phyloP scores from a whole-genome alignment of 2,113 vertebrate genomes.

The Eurystomus gularis region DNA sequence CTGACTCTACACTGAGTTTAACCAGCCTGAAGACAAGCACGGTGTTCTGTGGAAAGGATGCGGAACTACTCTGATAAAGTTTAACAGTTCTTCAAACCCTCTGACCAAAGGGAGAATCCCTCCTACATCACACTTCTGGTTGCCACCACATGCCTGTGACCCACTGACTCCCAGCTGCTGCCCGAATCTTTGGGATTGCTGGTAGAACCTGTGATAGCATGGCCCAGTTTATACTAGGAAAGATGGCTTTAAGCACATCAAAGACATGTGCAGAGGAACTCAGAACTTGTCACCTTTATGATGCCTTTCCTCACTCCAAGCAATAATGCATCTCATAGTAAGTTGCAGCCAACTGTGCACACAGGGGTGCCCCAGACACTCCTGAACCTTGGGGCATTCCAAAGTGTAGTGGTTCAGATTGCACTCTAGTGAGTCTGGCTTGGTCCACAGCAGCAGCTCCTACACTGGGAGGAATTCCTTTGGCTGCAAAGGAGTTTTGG shows the following conservation, averaged over 20 bases:
- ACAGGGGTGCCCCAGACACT: not conserved
- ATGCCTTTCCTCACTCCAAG: not conserved
- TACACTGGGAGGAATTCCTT: not conserved
- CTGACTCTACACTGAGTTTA: not conserved
- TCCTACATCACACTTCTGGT: not conserved
- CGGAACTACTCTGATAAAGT: not conserved
- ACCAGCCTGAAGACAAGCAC: not conserved
- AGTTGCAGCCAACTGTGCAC: not conserved
- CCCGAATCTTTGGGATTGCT: not conserved
- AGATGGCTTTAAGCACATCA: not conserved
- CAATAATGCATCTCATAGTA: fast-evolving
- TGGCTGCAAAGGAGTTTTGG: not conserved
- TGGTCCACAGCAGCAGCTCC: not conserved
- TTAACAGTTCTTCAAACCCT: not conserved
- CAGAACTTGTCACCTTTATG: not conserved
- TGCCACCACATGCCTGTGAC: not conserved
- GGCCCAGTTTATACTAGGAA: not conserved
- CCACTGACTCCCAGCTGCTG: not conserved
- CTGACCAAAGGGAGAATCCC: not conserved
- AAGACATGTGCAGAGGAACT: not conserved
- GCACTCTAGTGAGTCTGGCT: not conserved
- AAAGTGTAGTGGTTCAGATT: not conserved
- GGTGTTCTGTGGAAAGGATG: not conserved
- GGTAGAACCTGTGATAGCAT: not conserved
- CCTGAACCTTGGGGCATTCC: not conserved